Conservation (phyloP, 2,113 vertebrate genomes). For the Tichodroma muraria region DNA sequence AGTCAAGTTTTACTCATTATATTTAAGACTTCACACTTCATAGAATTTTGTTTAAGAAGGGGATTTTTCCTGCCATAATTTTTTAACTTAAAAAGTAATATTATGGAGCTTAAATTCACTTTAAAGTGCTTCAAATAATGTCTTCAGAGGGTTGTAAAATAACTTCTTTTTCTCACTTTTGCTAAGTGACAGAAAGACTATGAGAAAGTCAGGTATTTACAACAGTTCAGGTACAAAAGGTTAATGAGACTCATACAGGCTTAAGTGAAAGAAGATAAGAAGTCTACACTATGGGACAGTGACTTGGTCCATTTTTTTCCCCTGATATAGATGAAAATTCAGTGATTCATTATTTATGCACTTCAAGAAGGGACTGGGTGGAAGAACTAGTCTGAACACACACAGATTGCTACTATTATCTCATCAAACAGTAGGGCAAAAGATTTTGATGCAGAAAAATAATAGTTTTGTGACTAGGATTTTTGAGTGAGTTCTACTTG, state of each 20-base stretch:
- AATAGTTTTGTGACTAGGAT: background rate
- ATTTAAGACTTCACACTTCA: background rate
- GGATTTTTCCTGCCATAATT: background rate
- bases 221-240: background rate
- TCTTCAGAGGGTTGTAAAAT: background rate
- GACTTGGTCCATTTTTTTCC: background rate
- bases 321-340: background rate
- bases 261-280: background rate
- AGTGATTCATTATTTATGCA: background rate
- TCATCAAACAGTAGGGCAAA: background rate
- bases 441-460: background rate
- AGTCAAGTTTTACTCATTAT: background rate
- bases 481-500: background rate
- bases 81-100: background rate
- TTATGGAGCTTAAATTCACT: background rate
- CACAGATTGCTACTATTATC: background rate
- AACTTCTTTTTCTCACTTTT: background rate
- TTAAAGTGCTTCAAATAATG: background rate
- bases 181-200: background rate
- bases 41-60: background rate
- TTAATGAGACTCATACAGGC: background rate
- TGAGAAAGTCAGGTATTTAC: background rate
- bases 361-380: background rate
- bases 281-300: background rate
- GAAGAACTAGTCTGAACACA: background rate